Evolutionary conservation across 37 sponge, comb jelly and placozoan species (phyloP).

Genomic region (Geodia barretti): DNA sequence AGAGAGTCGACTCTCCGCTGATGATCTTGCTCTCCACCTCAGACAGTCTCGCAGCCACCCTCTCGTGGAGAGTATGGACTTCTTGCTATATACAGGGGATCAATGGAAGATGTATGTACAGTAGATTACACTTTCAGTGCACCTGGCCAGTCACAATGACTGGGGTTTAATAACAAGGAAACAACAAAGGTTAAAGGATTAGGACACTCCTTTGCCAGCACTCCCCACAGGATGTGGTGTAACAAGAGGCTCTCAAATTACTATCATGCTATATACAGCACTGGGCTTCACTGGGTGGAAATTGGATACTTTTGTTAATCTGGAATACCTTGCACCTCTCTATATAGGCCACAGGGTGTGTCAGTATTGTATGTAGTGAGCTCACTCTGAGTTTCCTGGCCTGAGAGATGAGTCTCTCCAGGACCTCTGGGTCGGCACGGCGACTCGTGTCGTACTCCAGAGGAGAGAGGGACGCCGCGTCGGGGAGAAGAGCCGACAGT

Average conservation of each 20-base stretch:
- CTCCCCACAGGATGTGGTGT: too few species aligned
- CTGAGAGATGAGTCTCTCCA: slow-evolving; percentile 44
- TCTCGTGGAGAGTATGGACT: slow-evolving; percentile 9
- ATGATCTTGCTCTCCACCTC: slow-evolving; percentile 31
- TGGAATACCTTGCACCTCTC: not conserved
- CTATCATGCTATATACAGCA: too few species aligned
- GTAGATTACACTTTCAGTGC: too few species aligned
- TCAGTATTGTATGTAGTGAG: not conserved
- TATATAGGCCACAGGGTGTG: not conserved
- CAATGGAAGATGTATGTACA: too few species aligned
- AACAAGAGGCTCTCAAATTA: too few species aligned
- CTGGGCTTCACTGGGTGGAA: too few species aligned
- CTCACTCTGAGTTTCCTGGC: slow-evolving; percentile 38
- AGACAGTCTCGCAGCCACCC: slow-evolving; percentile 22
- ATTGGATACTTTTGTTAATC: too few species aligned
- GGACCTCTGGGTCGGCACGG: slow-evolving; percentile 44
- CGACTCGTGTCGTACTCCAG: slow-evolving; percentile 59
- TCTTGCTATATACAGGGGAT: too few species aligned
- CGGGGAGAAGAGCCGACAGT: slow-evolving; percentile 47
- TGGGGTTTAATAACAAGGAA: too few species aligned
- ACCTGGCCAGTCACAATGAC: too few species aligned
- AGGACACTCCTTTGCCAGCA: too few species aligned
- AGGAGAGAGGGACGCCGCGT: slow-evolving; percentile 30
- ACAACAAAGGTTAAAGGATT: too few species aligned
- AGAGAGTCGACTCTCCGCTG: slow-evolving; percentile 16